Evolutionary conservation across 2,888 invertebrate species (phyloP).

Genomic region (Dryomyza anilis): DNA sequence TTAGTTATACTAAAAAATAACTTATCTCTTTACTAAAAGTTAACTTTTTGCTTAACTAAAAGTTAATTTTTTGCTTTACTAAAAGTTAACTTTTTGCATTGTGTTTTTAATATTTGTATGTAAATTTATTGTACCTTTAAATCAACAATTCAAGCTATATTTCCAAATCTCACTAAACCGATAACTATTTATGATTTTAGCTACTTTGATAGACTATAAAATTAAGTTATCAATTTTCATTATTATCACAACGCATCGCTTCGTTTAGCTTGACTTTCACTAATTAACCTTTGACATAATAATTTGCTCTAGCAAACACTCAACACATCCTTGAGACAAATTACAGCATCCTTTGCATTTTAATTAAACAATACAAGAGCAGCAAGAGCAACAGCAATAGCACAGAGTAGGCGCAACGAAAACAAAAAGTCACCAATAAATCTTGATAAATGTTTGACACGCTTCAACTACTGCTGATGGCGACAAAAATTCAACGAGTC

Average conservation of each 20-base stretch:
- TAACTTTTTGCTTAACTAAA: no score
- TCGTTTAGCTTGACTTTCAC: not conserved
- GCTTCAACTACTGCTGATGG: not conserved
- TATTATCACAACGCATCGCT: no score
- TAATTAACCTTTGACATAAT: not conserved
- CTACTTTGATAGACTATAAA: no score
- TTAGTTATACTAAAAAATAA: no score
- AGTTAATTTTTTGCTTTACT: no score
- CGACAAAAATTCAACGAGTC: not conserved
- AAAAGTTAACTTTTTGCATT: no score
- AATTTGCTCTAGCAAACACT: not conserved
- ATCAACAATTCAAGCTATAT: not conserved
- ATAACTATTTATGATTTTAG: not conserved
- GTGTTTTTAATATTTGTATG: no score
- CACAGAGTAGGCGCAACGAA: not conserved
- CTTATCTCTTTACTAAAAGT: no score
- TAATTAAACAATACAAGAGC: not conserved
- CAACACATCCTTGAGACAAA: not conserved
- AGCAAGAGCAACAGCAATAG: not conserved
- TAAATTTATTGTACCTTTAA: no score
- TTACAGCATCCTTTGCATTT: not conserved
- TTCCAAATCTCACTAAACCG: not conserved
- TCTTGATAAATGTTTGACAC: constrained; percentile 3
- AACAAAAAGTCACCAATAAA: not conserved
- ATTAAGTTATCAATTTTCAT: no score